A percentile compares a stretch with the other conserved stretches of the same genome.
phyloP scores from a whole-genome alignment of 2,888 invertebrate genomes.

The Ochropleura leucogaster region DNA sequence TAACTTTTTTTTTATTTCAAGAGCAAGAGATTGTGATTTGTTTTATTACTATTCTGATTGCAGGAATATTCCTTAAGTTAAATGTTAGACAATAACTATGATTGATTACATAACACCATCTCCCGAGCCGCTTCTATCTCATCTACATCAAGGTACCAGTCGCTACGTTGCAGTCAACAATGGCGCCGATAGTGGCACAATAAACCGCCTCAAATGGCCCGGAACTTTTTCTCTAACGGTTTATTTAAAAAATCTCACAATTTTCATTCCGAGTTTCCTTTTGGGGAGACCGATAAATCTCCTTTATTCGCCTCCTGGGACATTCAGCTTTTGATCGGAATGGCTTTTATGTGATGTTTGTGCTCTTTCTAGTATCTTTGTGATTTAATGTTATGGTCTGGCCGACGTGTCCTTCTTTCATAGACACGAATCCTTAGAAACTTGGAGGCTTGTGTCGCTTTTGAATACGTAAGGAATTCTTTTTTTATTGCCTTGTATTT shows the following conservation, averaged over 20 bases:
- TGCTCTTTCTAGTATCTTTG: conserved; percentile 81
- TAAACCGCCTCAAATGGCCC: conserved; percentile 88
- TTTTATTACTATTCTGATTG: background rate
- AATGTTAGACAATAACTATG: background rate
- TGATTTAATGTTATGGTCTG: conserved; percentile 86
- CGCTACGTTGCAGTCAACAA: conserved; percentile 84
- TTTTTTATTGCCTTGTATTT: conserved; percentile 67
- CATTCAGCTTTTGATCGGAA: conserved; percentile 88
- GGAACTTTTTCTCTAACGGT: conserved; percentile 90
- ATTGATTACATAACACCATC: conserved; percentile 6
- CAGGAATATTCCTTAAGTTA: background rate
- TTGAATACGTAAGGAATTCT: conserved; percentile 68
- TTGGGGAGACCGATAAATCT: conserved; percentile 84
- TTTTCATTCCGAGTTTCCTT: conserved; percentile 88
- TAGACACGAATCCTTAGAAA: conserved; percentile 70
- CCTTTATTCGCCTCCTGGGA: conserved; percentile 85
- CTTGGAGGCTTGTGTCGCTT: conserved; percentile 66
- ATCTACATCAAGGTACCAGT: conserved; percentile 67
- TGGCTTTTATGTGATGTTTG: conserved; percentile 89
- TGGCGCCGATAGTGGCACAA: conserved; percentile 86
- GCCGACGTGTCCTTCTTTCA: conserved; percentile 78
- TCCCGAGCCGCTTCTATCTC: conserved; percentile 48
- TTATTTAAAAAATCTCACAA: conserved; percentile 89
- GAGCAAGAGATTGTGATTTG: background rate
- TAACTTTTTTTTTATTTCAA: background rate